Conservation (phyloP, 2,888 invertebrate species). For the Drosophila vallismaia region DNA sequence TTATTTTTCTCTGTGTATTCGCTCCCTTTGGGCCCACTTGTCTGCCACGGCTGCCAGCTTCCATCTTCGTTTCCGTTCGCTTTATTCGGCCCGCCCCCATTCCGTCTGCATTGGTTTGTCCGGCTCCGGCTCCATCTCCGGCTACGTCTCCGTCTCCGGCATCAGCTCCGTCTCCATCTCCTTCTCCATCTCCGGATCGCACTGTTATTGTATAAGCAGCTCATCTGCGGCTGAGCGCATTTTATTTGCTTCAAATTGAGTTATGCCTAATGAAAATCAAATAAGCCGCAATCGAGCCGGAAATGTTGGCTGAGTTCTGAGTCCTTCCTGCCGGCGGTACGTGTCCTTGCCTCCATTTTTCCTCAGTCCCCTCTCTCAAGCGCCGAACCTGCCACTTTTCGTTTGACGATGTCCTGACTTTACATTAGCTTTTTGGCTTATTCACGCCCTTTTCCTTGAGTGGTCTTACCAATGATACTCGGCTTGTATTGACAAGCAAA, state of each 20-base stretch:
- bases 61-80: slow-evolving; percentile 64
- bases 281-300: slow-evolving; percentile 78
- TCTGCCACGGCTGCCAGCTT: slow-evolving; percentile 8
- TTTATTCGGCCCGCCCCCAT: slow-evolving; percentile 50
- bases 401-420: slow-evolving; percentile 24
- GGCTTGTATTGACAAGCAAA: slow-evolving; percentile 26
- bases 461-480: slow-evolving; percentile 16
- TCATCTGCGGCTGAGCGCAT: slow-evolving; percentile 73
- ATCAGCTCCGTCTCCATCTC: too few species aligned
- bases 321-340: slow-evolving; percentile 21
- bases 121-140: slow-evolving; percentile 1
- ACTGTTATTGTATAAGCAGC: slow-evolving; percentile 70
- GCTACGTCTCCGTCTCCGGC: slow-evolving; percentile 23
- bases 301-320: slow-evolving; percentile 54
- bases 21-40: slow-evolving; percentile 10
- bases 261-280: slow-evolving; percentile 82
- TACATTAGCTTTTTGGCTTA: slow-evolving; percentile 47
- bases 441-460: slow-evolving; percentile 45
- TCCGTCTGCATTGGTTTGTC: slow-evolving; percentile 24
- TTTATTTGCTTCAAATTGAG: slow-evolving; percentile 81
- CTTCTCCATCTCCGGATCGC: slow-evolving; percentile 24
- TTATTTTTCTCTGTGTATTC: background rate
- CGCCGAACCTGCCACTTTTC: slow-evolving; percentile 32
- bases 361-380: background rate
- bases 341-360: slow-evolving; percentile 28